A percentile compares a stretch with the other conserved stretches of the same genome.
Evolutionary conservation across 2,797 vertebrate species (phyloP).

Genomic region (Pangasius larnaudii): DNA sequence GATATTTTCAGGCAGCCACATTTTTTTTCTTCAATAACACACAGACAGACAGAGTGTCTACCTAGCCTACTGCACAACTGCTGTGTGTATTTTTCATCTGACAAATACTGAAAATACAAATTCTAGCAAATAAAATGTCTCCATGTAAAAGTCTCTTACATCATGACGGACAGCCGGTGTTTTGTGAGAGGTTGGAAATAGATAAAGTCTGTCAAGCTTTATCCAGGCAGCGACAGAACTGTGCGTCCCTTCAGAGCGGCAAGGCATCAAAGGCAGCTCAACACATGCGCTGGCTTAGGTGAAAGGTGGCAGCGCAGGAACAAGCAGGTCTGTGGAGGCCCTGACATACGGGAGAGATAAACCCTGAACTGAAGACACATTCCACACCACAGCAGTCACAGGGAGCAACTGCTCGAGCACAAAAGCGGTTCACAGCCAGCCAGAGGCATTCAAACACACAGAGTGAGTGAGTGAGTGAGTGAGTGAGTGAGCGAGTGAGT

Average conservation of each 20-base stretch:
- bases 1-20: conserved; percentile 21
- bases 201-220: background rate
- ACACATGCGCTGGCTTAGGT: conserved; percentile 36
- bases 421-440: conserved; percentile 32
- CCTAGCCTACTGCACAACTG: background rate
- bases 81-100: background rate
- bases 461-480: background rate
- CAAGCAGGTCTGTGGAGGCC: conserved; percentile 20
- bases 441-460: conserved; percentile 30
- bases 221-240: conserved; percentile 21
- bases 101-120: background rate
- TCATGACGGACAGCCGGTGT: background rate
- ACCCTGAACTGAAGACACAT: conserved; percentile 55
- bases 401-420: conserved; percentile 27
- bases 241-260: background rate
- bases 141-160: background rate
- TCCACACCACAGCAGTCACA: conserved; percentile 49
- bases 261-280: conserved; percentile 27
- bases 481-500: background rate
- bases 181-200: background rate
- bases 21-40: background rate
- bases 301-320: conserved; percentile 34
- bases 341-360: conserved; percentile 43
- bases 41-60: background rate
- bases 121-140: background rate